Evolutionary conservation across 2,888 invertebrate species (phyloP), one percentile per base, ranked within the genome.

Genomic region (Dasysyrphus albostriatus): DNA sequence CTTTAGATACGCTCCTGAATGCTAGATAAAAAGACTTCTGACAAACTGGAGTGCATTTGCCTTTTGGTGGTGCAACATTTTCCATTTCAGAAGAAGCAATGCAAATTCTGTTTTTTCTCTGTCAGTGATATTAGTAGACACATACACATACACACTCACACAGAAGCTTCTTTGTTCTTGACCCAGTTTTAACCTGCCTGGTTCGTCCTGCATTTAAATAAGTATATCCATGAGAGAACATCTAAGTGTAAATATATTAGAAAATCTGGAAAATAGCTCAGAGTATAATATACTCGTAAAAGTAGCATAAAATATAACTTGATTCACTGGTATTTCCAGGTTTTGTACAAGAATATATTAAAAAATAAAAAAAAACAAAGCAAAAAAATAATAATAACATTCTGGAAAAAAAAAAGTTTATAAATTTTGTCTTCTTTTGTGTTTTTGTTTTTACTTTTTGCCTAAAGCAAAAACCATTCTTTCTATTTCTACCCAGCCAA

Each of bases 111-210:
- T 24, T 44, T 81, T 54, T 54, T 32, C 8, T 67, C 19, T 39
- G 8, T 34, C 42, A 14, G 39, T 37, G 47, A 59, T 59, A 51
- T 44, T 51, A 34, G n/a, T 19, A 65, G 12, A 49, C 7, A 61
- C 7, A 61, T 42, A 24, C 42, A 61, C 59, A 49, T 24, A 24
- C 7, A 61, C 24, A n/a, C 42, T 42, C 59, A 19, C 14, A 70
- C 51, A 82, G 70, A 56, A 77, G 42, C 39, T 69, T 63, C 37
- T 75, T 84, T 84, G 80, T 80, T 84, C 84, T 80, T 84, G 84
- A 84, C 84, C 80, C 67, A 84, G 58, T 76, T 84, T 59, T 29
- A 10, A 29, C 19, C 34, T 70, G 32, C 24, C 1, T 24, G 34
- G 70, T 70, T 70, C 44, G 19, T 65, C 63, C 61, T 56, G 56